phyloP scores from a whole-genome alignment of 2,113 vertebrate species.

The Trochalopteron elliotii region DNA sequence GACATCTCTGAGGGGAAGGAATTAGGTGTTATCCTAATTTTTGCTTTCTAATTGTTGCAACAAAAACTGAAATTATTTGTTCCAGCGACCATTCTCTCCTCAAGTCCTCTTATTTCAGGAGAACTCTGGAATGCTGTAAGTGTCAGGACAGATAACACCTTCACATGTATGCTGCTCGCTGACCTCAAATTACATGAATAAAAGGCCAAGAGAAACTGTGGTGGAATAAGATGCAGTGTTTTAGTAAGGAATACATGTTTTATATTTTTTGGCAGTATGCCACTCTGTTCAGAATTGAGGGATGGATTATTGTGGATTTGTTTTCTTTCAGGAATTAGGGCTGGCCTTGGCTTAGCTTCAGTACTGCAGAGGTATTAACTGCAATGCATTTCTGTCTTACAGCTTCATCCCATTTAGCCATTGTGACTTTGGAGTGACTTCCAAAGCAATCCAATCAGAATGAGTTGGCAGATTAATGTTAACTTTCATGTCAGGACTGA shows the following conservation, averaged over 20 bases:
- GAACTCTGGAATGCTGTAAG: background rate
- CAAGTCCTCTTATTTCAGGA: conserved; percentile 24
- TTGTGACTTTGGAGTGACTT: conserved; percentile 82
- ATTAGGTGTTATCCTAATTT: background rate
- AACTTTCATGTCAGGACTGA: conserved; percentile 78
- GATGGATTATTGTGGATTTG: conserved; percentile 85
- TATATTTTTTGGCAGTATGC: conserved; percentile 63
- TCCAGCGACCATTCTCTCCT: background rate
- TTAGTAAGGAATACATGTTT: conserved; percentile 55
- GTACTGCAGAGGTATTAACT: conserved; percentile 79
- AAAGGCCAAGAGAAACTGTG: conserved; percentile 40
- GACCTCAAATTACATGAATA: conserved; percentile 62
- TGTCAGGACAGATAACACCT: conserved; percentile 41
- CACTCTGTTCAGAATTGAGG: conserved; percentile 80
- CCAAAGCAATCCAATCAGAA: conserved; percentile 81
- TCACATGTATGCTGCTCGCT: conserved; percentile 23
- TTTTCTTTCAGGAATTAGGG: conserved; percentile 86
- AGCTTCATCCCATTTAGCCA: conserved; percentile 74
- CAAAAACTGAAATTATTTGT: background rate
- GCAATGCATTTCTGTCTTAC: conserved; percentile 79
- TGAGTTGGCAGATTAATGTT: conserved; percentile 76
- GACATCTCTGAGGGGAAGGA: background rate
- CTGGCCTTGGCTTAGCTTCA: conserved; percentile 82
- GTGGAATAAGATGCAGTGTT: conserved; percentile 38
- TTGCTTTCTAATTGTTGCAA: background rate